Evolutionary conservation across 2,888 invertebrate genomes (phyloP).

Genomic region (Sarcophaga rosellei): DNA sequence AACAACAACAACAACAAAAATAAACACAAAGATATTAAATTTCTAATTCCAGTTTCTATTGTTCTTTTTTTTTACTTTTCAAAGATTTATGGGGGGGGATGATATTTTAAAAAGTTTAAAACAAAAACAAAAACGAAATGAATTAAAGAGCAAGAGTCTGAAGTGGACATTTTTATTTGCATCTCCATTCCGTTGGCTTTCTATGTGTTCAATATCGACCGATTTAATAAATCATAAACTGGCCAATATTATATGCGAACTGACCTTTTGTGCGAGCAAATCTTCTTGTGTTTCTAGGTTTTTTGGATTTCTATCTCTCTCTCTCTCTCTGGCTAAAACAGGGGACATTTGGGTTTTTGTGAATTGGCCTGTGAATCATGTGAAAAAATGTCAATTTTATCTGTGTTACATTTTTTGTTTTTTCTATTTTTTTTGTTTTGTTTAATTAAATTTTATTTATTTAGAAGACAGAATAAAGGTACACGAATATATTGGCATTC

Average conservation of each 20-base stretch:
- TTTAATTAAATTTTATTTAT: slow-evolving; percentile 28
- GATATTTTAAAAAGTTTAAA: slow-evolving; percentile 5
- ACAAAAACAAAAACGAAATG: neutral
- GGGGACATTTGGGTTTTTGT: neutral
- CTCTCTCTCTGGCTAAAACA: too few species aligned
- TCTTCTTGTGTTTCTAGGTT: too few species aligned
- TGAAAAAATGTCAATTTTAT: slow-evolving; percentile 24
- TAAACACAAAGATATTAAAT: neutral
- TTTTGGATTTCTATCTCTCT: too few species aligned
- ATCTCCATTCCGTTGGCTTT: neutral
- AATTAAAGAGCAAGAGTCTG: neutral
- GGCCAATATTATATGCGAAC: slow-evolving; percentile 23
- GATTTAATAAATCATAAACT: slow-evolving; percentile 35
- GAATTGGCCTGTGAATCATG: neutral
- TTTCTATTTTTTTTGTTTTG: neutral
- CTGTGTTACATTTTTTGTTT: neutral
- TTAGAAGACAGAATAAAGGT: neutral
- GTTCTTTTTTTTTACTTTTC: neutral
- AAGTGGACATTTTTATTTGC: slow-evolving; percentile 3
- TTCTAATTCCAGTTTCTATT: too few species aligned
- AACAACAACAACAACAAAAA: neutral
- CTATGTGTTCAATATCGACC: neutral
- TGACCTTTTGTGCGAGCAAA: neutral
- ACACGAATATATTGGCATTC: too few species aligned
- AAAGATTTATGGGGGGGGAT: slow-evolving; percentile 15